phyloP scores from a whole-genome alignment of 1,140 invertebrate species.

The Pseudoatta argentina region DNA sequence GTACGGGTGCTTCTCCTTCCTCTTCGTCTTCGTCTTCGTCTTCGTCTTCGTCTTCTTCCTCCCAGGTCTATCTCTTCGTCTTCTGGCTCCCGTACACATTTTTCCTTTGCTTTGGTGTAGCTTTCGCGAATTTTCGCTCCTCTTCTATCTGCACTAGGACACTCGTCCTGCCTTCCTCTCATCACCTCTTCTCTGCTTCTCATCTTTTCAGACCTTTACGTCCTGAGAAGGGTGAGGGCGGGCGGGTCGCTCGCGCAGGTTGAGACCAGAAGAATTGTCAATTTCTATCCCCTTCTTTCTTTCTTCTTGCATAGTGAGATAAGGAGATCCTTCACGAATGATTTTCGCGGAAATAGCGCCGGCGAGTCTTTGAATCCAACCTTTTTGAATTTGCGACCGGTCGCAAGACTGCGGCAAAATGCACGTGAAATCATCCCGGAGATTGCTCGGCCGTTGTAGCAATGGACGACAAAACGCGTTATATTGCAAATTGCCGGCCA shows the following conservation, averaged over 20 bases:
- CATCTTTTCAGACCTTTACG: constrained; percentile 56
- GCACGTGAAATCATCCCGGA: constrained; percentile 69
- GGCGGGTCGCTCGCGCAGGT: constrained; percentile 33
- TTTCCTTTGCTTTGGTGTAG: constrained; percentile 58
- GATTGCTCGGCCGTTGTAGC: constrained; percentile 46
- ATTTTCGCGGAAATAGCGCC: constrained; percentile 74
- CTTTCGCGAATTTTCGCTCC: constrained; percentile 49
- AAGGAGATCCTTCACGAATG: constrained; percentile 71
- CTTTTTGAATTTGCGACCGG: constrained; percentile 61
- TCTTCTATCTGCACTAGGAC: constrained; percentile 58
- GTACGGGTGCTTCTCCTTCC: constrained; percentile 56
- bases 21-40: constrained; percentile 56
- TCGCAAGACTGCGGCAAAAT: constrained; percentile 51
- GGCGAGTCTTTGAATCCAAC: constrained; percentile 64
- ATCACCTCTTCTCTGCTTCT: constrained; percentile 30
- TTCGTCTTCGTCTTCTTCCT: constrained; percentile 12
- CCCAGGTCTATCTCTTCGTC: constrained; percentile 7
- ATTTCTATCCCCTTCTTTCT: constrained; percentile 62
- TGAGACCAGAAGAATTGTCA: constrained; percentile 70
- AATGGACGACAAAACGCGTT: constrained; percentile 58
- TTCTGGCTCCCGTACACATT: not conserved
- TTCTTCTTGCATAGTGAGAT: constrained; percentile 74
- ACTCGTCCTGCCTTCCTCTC: constrained; percentile 60
- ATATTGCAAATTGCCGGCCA: constrained; percentile 61
- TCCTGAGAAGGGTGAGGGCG: not conserved